Conservation (phyloP, 2,113 vertebrate species). For the Tragelaphus strepsiceros region DNA sequence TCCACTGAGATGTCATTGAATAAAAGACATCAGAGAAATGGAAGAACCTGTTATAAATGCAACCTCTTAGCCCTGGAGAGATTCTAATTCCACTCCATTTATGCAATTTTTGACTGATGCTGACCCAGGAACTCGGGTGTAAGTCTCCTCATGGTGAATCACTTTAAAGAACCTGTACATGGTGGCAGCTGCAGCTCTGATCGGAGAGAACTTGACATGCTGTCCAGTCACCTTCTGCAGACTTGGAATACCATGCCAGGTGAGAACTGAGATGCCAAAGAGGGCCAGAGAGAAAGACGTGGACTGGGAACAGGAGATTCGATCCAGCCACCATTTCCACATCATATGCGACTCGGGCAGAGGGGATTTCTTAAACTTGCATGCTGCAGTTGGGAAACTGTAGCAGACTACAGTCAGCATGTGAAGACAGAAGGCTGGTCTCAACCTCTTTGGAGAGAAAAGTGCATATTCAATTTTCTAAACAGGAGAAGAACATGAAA, state of each 20-base stretch:
- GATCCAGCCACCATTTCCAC: neutral
- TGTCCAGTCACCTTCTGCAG: neutral
- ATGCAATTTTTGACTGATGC: neutral
- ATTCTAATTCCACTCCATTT: conserved; percentile 16
- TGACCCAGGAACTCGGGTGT: neutral
- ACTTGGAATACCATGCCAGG: neutral
- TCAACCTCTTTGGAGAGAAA: neutral
- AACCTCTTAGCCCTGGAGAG: conserved; percentile 8
- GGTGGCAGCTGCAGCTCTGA: neutral
- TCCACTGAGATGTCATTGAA: neutral
- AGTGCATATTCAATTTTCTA: neutral
- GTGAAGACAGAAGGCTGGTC: neutral
- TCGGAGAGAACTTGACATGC: neutral
- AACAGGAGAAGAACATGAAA: neutral
- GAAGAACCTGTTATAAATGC: neutral
- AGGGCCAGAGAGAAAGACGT: neutral
- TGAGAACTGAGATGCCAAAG: neutral
- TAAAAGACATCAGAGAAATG: conserved; percentile 36
- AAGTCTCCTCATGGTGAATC: neutral
- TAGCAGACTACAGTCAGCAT: neutral
- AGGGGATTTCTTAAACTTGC: neutral
- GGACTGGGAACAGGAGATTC: neutral
- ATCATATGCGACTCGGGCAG: neutral
- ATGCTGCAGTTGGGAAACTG: neutral
- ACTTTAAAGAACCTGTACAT: neutral